Evolutionary conservation across 2,113 vertebrate genomes (phyloP), one percentile per base, ranked within the genome.

Genomic region (Heliornis fulica): DNA sequence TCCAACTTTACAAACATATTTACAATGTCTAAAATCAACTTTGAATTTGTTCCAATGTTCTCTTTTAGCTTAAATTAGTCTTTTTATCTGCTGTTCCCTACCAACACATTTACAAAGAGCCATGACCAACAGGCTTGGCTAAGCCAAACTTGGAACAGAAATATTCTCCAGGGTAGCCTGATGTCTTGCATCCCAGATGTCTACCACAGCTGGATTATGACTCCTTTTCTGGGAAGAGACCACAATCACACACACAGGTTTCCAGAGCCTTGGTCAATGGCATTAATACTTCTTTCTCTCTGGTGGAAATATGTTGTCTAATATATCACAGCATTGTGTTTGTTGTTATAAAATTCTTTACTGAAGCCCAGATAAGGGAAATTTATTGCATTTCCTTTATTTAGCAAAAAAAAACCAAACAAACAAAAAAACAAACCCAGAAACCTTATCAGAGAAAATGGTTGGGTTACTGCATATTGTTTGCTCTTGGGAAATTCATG

Each of bases 331-430:
- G 9, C 25, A 48, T 69, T 75, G 66, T 95, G 57, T 83, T 92
- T 93, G 50, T 93, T 97, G 63, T 83, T 93, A 91, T 88, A 41
- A 83, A 85, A 85, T 95, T 90, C 70, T 83, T 95, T 72, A 31
- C 53, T 85, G 94, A 94, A 82, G 46, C 28, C 53, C 43, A 94
- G 96, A 96, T 93, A 97, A 91, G 61, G 26, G 48, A 91, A 90
- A 94, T 96, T 95, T 95, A 94, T 82, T 64, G 45, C 53, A 25
- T 69, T 28, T 87, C 53, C 15, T 94, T 85, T 84, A 66, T 89
- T 93, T 91, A 95, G 65, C 40, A 87, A 91, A n/a, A n/a, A n/a
- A n/a, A n/a, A n/a, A n/a, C n/a, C n/a, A n/a, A n/a, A n/a, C n/a
- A n/a, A n/a, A n/a, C n/a, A n/a, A n/a, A n/a, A n/a, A n/a, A n/a